Evolutionary conservation across 2,797 vertebrate genomes (phyloP), one percentile per base, ranked within the genome.

Genomic region (Pangasius djambal): DNA sequence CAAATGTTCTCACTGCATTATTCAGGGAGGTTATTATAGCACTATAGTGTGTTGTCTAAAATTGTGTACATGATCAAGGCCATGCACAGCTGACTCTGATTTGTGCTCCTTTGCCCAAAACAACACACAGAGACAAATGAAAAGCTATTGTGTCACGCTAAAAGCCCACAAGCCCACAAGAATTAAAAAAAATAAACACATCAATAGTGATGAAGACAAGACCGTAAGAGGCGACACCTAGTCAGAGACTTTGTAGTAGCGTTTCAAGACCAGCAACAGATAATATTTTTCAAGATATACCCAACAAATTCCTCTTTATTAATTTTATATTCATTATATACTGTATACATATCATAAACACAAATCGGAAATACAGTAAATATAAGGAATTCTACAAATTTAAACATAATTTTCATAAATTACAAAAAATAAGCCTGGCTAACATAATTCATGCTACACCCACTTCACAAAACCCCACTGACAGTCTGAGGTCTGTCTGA

Each of bases 1-100:
- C 7, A 72, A 70, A 88, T 88, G 34, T 88, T 59, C 72, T 85
- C 12, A 85, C 34, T 70, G 48, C 65, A 70, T 85, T 85, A 55
- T 83, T 83, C 25, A 82, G 9, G 25, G 50, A 87, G 55, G 28
- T 34, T 61, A 25, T 72, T 70, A 69, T 69, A 34, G 44, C 16
- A 50, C 28, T 50, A 44, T 7, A 50, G 40, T 50, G 18, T 52
- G 15, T 31, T 55, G n/a, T 87, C 75, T 50, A 20, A 61, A 63
- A 57, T 18, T 34, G 15, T 37, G 22, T 67, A 77, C n/a, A 77
- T 37, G 48, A 77, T 28, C 13, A 85, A 78, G 25, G 63, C 18
- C 65, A 85, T 31, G 20, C 61, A 61, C 50, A 70, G 61, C 18
- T 28, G 40, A 85, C 61, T 25, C 18, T 55, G 63, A 69, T 77